Percentiles rank a stretch among this genome's conserved stretches.
phyloP scores from a whole-genome alignment of 1,140 invertebrate genomes.

The Probaryconus sp. region DNA sequence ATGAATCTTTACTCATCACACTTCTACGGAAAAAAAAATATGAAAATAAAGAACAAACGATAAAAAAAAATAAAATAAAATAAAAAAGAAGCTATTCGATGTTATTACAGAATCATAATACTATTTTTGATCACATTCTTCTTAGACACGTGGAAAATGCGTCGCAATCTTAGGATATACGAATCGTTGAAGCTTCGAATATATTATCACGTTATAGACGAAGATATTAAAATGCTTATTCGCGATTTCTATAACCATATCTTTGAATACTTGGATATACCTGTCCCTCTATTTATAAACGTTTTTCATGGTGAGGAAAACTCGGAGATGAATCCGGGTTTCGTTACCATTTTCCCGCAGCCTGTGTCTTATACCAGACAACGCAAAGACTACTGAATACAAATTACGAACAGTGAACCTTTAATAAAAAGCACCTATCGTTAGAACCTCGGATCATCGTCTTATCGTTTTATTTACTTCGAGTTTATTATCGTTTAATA shows the following conservation, averaged over 20 bases:
- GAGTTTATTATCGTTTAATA: too few relatives aligned
- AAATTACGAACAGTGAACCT: not conserved
- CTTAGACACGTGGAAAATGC: slow-evolving; percentile 46
- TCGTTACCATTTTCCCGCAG: slow-evolving; percentile 10
- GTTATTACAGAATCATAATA: slow-evolving; percentile 55
- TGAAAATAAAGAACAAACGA: too few relatives aligned
- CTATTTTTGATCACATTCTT: slow-evolving; percentile 60
- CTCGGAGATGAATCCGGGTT: not conserved
- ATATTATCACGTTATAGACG: slow-evolving; percentile 46
- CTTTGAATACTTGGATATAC: slow-evolving; percentile 36
- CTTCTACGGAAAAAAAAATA: slow-evolving; percentile 26
- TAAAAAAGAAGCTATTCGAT: slow-evolving; percentile 50
- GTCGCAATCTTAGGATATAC: slow-evolving; percentile 45
- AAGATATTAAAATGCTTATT: slow-evolving; percentile 47
- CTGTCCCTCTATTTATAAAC: slow-evolving; percentile 25
- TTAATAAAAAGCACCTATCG: slow-evolving; percentile 1
- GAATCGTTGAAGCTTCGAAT: slow-evolving; percentile 54
- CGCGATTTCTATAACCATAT: slow-evolving; percentile 41
- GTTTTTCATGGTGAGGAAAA: slow-evolving; percentile 19
- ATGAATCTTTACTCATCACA: slow-evolving; percentile 56
- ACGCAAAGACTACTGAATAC: slow-evolving; percentile 14
- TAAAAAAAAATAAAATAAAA: slow-evolving; percentile 10
- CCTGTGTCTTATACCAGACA: slow-evolving; percentile 10
- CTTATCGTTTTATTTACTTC: not conserved
- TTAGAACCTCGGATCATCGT: not conserved